Conservation (phyloP, 2,888 invertebrate species). For the Andrena hattorfiana region DNA sequence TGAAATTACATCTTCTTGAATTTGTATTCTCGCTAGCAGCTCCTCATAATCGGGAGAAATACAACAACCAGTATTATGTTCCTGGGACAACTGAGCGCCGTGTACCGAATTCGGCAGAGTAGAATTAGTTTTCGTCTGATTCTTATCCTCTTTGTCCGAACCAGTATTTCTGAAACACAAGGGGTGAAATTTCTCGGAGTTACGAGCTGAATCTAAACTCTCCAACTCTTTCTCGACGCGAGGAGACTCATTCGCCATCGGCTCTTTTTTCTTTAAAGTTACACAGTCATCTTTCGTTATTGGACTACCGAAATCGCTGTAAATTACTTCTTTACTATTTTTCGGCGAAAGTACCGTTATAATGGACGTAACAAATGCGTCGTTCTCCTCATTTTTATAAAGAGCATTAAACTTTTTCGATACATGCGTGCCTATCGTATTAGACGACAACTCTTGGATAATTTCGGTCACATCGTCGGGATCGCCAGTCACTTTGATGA, state of each 20-base stretch:
- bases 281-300: slow-evolving; percentile 33
- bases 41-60: slow-evolving; percentile 45
- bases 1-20: slow-evolving; percentile 77
- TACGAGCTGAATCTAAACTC: slow-evolving; percentile 11
- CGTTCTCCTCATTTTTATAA: slow-evolving; percentile 40
- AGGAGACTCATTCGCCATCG: slow-evolving; percentile 9
- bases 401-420: slow-evolving; percentile 31
- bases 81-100: not conserved
- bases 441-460: slow-evolving; percentile 72
- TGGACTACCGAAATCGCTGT: slow-evolving; percentile 16
- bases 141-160: slow-evolving; percentile 44
- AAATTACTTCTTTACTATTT: slow-evolving; percentile 28
- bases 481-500: slow-evolving; percentile 78
- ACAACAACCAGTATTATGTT: not conserved
- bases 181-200: slow-evolving; percentile 16
- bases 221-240: slow-evolving; percentile 6
- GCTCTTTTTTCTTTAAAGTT: slow-evolving; percentile 10
- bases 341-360: slow-evolving; percentile 66
- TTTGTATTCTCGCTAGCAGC: slow-evolving; percentile 71
- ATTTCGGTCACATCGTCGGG: slow-evolving; percentile 79
- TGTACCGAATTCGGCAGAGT: slow-evolving; percentile 29
- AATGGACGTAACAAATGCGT: slow-evolving; percentile 72
- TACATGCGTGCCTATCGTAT: slow-evolving; percentile 37
- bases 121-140: not conserved
- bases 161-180: slow-evolving; percentile 7